phyloP scores from a whole-genome alignment of 2,888 invertebrate genomes.

The Cynaeus angustus region DNA sequence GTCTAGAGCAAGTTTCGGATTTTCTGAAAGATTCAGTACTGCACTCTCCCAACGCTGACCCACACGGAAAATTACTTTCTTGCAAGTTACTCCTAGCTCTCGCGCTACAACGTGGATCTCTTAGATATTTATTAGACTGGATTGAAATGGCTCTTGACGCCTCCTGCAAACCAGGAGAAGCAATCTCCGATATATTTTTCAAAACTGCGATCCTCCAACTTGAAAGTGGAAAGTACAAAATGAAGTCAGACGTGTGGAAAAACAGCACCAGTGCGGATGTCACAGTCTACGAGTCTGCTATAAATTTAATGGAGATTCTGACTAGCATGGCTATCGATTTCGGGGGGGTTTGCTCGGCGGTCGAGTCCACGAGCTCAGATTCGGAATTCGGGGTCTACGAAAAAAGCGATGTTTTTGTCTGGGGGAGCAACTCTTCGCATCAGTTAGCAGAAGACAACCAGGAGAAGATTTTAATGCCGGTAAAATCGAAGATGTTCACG shows the following conservation, averaged over 20 bases:
- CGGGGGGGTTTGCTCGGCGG: conserved; percentile 64
- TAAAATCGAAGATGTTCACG: conserved; percentile 74
- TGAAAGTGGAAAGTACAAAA: conserved; percentile 59
- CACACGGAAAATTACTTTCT: conserved; percentile 69
- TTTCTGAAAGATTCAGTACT: conserved; percentile 74
- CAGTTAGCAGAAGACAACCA: conserved; percentile 77
- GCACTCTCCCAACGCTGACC: conserved; percentile 72
- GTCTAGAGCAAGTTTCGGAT: conserved; percentile 74
- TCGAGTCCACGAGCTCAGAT: conserved; percentile 57
- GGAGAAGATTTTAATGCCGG: conserved; percentile 76
- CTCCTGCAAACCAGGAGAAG: conserved; percentile 56
- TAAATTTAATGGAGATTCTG: conserved; percentile 74
- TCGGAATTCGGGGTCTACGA: conserved; percentile 63
- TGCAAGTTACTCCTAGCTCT: conserved; percentile 75
- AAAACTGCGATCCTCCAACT: conserved; percentile 63
- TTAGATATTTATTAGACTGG: conserved; percentile 77
- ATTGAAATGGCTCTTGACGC: conserved; percentile 75
- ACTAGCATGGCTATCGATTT: conserved; percentile 71
- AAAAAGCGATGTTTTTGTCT: conserved; percentile 75
- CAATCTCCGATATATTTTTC: conserved; percentile 63
- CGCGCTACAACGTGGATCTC: conserved; percentile 76
- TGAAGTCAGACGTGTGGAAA: conserved; percentile 51
- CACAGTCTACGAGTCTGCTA: conserved; percentile 73
- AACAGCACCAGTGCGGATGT: conserved; percentile 53
- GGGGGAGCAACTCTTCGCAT: conserved; percentile 80